Evolutionary conservation across 1,140 invertebrate genomes (phyloP), one percentile per base, ranked within the genome.

Genomic region (Lepidotrigona ventralis): DNA sequence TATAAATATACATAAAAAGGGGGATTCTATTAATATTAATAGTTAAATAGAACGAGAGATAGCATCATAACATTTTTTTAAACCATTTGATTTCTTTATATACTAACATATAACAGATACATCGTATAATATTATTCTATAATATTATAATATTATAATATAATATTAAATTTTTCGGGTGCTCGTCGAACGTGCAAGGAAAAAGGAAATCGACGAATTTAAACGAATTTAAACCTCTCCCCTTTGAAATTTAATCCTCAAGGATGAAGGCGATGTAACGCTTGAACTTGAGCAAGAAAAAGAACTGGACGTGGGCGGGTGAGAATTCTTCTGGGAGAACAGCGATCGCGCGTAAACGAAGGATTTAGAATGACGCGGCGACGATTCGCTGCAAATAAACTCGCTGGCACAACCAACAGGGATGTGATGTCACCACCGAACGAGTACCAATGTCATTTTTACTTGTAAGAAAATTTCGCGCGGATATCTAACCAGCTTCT

Each of bases 371-470:
- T 88, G 87, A 85, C 74, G 60, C 79, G 58, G 64, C 81, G 84
- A 80, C 86, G 78, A 88, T 83, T 86, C 76, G 81, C 85, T 89
- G 56, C 78, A 84, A 85, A 85, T 83, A 83, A 83, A 85, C 84
- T 54, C 58, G 69, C 51, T 33, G 53, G 33, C 66, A 66, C 46
- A 70, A 68, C 39, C 39, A 46, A 54, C 9, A 69, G 69, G 46
- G 60, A 85, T 78, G 80, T 90, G 90, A 91, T 91, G 90, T 91
- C 90, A 91, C 87, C 90, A 88, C 86, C 85, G 81, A 85, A 88
- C 90, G 85, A 88, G 86, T 85, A 90, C 85, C 90, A 89, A 91
- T 91, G 90, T 89, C 90, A 89, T 78, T 75, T 63, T 75, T 63
- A 71, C 72, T 79, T 66, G 53, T 69, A 85, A 78, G 74, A 83